phyloP scores from a whole-genome alignment of 2,797 vertebrate species.

The Fistularia tabacaria region DNA sequence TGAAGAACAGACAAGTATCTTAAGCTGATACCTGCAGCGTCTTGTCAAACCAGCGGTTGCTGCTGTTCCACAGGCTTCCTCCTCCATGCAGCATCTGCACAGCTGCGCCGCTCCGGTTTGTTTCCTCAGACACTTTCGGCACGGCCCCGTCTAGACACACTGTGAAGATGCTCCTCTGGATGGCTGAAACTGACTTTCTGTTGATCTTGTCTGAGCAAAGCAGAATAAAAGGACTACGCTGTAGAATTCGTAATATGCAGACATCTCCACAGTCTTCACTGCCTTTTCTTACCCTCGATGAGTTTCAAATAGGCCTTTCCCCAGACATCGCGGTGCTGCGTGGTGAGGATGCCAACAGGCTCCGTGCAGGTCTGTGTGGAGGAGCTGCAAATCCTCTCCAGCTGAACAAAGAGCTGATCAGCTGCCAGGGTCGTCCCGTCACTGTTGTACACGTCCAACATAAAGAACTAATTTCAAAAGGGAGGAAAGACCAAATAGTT shows the following conservation, averaged over 20 bases:
- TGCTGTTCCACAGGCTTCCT: slow-evolving; percentile 80
- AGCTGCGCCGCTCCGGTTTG: slow-evolving; percentile 77
- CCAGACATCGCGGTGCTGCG: slow-evolving; percentile 90
- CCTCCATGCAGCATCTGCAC: slow-evolving; percentile 88
- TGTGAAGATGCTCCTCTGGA: slow-evolving; percentile 92
- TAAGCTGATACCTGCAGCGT: slow-evolving; percentile 83
- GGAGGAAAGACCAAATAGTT: neutral
- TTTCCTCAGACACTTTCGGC: slow-evolving; percentile 74
- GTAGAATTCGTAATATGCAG: too few relatives aligned
- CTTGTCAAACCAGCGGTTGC: slow-evolving; percentile 98
- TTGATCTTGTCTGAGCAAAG: slow-evolving; percentile 83
- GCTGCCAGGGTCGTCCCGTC: slow-evolving; percentile 81
- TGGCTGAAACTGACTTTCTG: slow-evolving; percentile 81
- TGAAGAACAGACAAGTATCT: too few relatives aligned
- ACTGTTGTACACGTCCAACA: slow-evolving; percentile 87
- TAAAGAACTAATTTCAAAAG: slow-evolving; percentile 82
- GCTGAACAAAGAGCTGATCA: slow-evolving; percentile 85
- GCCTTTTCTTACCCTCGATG: slow-evolving; percentile 77
- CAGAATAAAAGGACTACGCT: neutral
- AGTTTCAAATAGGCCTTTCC: slow-evolving; percentile 86
- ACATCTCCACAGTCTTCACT: neutral
- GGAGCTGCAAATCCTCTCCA: slow-evolving; percentile 88
- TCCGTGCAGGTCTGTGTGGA: slow-evolving; percentile 81
- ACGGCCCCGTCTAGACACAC: slow-evolving; percentile 86
- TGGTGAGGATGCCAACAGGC: slow-evolving; percentile 91